A percentile compares a stretch with the other conserved stretches of the same genome.
Conservation (phyloP, 2,888 invertebrate genomes). For the Agrypnus murinus region DNA sequence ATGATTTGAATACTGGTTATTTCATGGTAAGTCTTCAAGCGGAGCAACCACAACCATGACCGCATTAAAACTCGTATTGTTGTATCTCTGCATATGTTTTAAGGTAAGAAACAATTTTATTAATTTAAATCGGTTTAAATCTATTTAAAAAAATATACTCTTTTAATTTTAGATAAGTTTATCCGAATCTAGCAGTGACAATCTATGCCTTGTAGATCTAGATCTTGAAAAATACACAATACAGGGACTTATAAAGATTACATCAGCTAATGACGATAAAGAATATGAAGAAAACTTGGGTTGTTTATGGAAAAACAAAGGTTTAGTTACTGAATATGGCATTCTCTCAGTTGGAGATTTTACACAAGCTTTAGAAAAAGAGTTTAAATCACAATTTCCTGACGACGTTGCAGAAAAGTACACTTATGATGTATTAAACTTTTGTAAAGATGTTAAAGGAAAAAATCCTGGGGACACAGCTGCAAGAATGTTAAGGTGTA, state of each 20-base stretch:
- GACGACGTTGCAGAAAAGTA: slow-evolving; percentile 18
- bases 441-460: slow-evolving; percentile 23
- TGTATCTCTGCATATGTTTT: too few relatives aligned
- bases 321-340: slow-evolving; percentile 30
- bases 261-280: slow-evolving; percentile 10
- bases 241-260: slow-evolving; percentile 13
- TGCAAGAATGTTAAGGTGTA: slow-evolving; percentile 25
- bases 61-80: too few relatives aligned
- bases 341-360: slow-evolving; percentile 24
- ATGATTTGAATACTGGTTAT: too few relatives aligned
- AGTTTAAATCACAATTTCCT: slow-evolving; percentile 20
- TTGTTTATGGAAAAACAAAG: slow-evolving; percentile 36
- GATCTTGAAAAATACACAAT: slow-evolving; percentile 14
- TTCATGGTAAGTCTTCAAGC: too few relatives aligned
- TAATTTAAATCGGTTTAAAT: too few relatives aligned
- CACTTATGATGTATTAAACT: slow-evolving; percentile 22
- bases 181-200: background rate
- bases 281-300: slow-evolving; percentile 20
- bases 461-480: slow-evolving; percentile 25
- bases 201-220: background rate
- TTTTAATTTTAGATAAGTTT: background rate
- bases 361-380: slow-evolving; percentile 14
- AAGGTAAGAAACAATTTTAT: too few relatives aligned
- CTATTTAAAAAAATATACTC: too few relatives aligned
- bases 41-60: too few relatives aligned